These are phyloP conservation scores for Thecophora atra DNA, from an alignment of 2,888 invertebrate species.

Conservation along the genomic window DNA sequence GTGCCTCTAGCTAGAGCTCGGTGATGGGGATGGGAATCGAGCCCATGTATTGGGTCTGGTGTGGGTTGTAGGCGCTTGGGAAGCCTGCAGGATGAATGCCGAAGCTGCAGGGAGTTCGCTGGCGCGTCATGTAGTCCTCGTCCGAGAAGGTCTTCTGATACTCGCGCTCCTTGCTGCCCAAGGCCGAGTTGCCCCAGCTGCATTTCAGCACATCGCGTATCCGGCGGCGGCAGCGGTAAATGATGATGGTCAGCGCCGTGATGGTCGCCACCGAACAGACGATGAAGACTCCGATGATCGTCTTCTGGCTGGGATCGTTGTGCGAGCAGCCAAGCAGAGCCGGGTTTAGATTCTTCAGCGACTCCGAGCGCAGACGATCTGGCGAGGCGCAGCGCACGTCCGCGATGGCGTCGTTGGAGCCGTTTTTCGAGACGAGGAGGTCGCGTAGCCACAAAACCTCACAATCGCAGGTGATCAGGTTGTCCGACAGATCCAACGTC, in stretches of 20 bases:
- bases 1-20: constrained; percentile 91
- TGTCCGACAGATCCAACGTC: constrained; percentile 81
- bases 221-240: constrained; percentile 82
- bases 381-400: constrained; percentile 78
- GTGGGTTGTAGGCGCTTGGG: constrained; percentile 58
- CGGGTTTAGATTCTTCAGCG: constrained; percentile 74
- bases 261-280: constrained; percentile 78
- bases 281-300: constrained; percentile 79
- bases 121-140: constrained; percentile 75
- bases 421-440: constrained; percentile 68
- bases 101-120: constrained; percentile 60
- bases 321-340: constrained; percentile 85
- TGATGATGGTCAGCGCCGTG: constrained; percentile 76
- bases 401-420: constrained; percentile 58
- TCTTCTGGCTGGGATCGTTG: constrained; percentile 81
- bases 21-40: constrained; percentile 83
- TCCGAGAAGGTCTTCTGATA: constrained; percentile 91
- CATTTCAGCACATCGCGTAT: constrained; percentile 83
- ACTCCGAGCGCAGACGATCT: constrained; percentile 75
- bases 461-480: constrained; percentile 84
- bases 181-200: constrained; percentile 63
- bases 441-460: constrained; percentile 82
- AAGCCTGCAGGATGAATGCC: constrained; percentile 55
- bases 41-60: constrained; percentile 67
- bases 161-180: constrained; percentile 81